Percentiles rank a stretch among this genome's conserved stretches.
These are phyloP conservation scores for Allacma fusca DNA, from an alignment of 2,888 invertebrate genomes.

Conservation along the genomic window DNA sequence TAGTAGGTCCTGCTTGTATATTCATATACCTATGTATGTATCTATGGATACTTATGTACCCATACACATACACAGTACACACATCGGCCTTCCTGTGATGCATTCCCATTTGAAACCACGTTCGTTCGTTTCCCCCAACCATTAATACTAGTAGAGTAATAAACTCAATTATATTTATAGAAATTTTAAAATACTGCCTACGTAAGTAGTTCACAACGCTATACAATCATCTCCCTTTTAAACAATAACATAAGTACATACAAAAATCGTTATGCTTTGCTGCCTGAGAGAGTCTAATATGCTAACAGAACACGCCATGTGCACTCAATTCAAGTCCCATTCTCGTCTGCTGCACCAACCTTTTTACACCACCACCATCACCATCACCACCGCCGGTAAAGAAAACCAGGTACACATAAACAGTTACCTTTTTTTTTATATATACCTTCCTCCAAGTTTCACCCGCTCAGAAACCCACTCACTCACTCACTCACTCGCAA, in stretches of 20 bases:
- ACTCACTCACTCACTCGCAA: neutral
- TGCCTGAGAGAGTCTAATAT: neutral
- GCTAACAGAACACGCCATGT: neutral
- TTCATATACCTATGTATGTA: too few species aligned
- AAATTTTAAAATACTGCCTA: too few species aligned
- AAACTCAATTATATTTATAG: too few species aligned
- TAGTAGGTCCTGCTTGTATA: too few species aligned
- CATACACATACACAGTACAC: too few species aligned
- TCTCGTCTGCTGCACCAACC: neutral
- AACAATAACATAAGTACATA: too few species aligned
- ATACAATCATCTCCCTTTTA: too few species aligned
- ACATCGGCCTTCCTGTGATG: too few species aligned
- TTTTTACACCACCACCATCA: neutral
- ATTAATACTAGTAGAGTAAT: too few species aligned
- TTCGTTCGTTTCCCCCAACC: neutral
- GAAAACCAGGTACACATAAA: conserved; percentile 15
- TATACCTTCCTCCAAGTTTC: neutral
- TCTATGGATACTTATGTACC: too few species aligned
- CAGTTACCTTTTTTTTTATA: conserved; percentile 32
- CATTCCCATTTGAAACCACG: neutral
- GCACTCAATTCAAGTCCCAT: neutral
- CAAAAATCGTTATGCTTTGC: too few species aligned
- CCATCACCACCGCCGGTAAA: conserved; percentile 1
- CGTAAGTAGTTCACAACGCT: too few species aligned
- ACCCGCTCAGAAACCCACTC: neutral